A percentile compares a stretch with the other conserved stretches of the same genome.
These are phyloP conservation scores for Cerceris rybyensis DNA, from an alignment of 2,888 invertebrate genomes.

Conservation along the genomic window DNA sequence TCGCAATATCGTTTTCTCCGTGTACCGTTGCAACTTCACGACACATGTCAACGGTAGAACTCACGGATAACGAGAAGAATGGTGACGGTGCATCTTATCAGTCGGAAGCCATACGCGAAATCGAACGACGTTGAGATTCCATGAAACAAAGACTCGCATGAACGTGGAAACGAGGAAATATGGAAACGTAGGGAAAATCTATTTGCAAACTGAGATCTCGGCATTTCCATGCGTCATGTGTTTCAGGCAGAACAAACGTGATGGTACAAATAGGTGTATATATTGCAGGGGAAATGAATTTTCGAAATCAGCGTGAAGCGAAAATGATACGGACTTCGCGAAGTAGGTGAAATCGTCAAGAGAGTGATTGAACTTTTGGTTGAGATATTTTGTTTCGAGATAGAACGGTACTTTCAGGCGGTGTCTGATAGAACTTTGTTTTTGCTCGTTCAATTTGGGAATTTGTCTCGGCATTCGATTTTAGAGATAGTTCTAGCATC, in stretches of 20 bases:
- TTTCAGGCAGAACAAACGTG: neutral
- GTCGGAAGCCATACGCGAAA: constrained; percentile 27
- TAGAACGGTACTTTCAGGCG: no score
- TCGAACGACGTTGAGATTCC: constrained; percentile 13
- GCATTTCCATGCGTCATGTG: constrained; percentile 19
- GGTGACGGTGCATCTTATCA: constrained; percentile 35
- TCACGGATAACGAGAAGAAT: constrained; percentile 10
- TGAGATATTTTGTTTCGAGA: no score
- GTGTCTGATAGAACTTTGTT: no score
- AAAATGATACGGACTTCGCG: no score
- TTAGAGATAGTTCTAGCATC: no score
- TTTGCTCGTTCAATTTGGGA: no score
- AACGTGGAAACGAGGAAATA: neutral
- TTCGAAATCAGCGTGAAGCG: no score
- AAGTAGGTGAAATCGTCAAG: no score
- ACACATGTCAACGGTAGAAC: constrained; percentile 11
- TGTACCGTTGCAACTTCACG: neutral
- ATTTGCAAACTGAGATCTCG: constrained; percentile 14
- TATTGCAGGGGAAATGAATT: no score
- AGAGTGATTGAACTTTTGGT: no score
- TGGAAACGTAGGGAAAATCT: constrained; percentile 2
- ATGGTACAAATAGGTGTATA: no score
- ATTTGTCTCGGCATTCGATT: no score
- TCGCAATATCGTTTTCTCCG: constrained; percentile 7
- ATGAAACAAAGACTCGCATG: constrained; percentile 3